These are phyloP conservation scores for Umimayanthus kanabou DNA, from an alignment of 92 coral and sea anemone genomes.

Conservation along the genomic window DNA sequence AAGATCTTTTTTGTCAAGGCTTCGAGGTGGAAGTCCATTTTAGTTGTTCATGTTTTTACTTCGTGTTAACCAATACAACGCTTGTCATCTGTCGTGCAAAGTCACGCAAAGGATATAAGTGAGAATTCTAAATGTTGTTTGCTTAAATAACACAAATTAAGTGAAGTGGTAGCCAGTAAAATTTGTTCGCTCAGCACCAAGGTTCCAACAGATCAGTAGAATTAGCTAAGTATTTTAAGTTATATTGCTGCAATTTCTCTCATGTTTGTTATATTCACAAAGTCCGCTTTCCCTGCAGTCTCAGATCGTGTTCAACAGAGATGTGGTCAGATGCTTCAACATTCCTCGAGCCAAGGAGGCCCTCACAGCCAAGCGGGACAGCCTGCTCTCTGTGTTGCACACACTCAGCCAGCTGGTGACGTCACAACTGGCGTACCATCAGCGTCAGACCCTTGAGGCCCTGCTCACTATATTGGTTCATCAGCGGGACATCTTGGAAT, in stretches of 20 bases:
- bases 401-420: constrained; percentile 85
- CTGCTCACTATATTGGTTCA: constrained; percentile 93
- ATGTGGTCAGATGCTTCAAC: constrained; percentile 75
- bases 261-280: not conserved
- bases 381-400: constrained; percentile 71
- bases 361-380: constrained; percentile 64
- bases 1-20: no score
- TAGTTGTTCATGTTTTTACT: no score
- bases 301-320: constrained; percentile 86
- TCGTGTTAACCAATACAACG: no score
- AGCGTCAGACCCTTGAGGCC: constrained; percentile 83
- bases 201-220: not conserved
- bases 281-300: constrained; percentile 53
- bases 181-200: not conserved
- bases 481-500: constrained; percentile 87
- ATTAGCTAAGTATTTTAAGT: not conserved
- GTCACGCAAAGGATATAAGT: no score
- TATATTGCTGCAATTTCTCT: not conserved
- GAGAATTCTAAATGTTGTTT: no score
- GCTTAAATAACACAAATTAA: no score
- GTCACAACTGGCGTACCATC: constrained; percentile 66
- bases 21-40: no score
- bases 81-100: no score
- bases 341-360: constrained; percentile 66
- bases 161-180: not conserved